phyloP scores from a whole-genome alignment of 2,888 invertebrate genomes.

The Tillus elongatus region DNA sequence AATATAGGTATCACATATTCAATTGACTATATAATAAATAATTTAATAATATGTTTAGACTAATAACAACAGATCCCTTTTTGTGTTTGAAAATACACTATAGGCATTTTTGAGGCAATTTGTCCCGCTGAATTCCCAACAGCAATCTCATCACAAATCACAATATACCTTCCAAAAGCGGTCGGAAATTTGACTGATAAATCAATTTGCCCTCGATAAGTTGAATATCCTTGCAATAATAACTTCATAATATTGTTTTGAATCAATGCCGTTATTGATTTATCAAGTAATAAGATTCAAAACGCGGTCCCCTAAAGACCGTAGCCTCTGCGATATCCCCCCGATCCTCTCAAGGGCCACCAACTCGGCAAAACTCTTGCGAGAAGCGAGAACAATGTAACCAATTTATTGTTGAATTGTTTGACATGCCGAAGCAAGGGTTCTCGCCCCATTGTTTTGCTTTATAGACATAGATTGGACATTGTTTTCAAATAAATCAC shows the following conservation, averaged over 20 bases:
- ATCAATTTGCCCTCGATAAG: background rate
- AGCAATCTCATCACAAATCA: too few species aligned
- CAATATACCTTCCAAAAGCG: too few species aligned
- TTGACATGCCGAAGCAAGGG: conserved; percentile 32
- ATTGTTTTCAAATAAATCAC: conserved; percentile 31
- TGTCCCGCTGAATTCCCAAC: too few species aligned
- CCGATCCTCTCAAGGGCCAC: too few species aligned
- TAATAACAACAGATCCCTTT: too few species aligned
- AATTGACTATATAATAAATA: too few species aligned
- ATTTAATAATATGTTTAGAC: too few species aligned
- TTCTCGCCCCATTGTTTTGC: conserved; percentile 28
- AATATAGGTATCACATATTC: too few species aligned
- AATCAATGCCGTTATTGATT: conserved; percentile 1
- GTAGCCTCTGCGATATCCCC: too few species aligned
- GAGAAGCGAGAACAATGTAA: conserved; percentile 31
- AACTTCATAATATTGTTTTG: conserved; percentile 1
- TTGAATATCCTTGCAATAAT: conserved; percentile 3
- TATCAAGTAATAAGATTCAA: background rate
- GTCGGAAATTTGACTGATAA: background rate
- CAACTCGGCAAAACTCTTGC: conserved; percentile 17
- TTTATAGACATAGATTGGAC: conserved; percentile 30
- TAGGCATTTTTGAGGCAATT: too few species aligned
- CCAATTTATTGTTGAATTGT: conserved; percentile 34
- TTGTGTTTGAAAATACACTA: too few species aligned
- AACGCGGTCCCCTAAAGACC: conserved; percentile 2